Percentiles rank a stretch among this genome's conserved stretches.
Conservation (phyloP, 2,113 vertebrate genomes). For the Sylvia atricapilla region DNA sequence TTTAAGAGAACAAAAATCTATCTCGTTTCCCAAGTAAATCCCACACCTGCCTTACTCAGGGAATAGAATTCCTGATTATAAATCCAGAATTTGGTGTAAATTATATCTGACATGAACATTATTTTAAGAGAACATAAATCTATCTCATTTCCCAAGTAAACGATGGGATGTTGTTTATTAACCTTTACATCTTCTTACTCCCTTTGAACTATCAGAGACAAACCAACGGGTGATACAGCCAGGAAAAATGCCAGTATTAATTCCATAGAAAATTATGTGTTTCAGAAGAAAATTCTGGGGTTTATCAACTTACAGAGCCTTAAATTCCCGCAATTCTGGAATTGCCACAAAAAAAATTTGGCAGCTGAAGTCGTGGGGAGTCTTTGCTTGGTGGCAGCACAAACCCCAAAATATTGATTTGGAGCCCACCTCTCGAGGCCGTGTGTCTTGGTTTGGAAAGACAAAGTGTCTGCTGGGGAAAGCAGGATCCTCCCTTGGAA, state of each 20-base stretch:
- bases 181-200: background rate
- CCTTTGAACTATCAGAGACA: background rate
- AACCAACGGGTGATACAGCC: background rate
- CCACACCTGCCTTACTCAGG: no score
- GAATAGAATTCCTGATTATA: no score
- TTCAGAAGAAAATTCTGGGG: background rate
- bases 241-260: background rate
- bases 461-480: no score
- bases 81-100: no score
- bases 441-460: no score
- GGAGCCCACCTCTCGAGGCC: background rate
- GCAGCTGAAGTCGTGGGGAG: background rate
- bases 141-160: background rate
- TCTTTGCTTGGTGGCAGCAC: background rate
- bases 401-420: background rate
- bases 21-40: no score
- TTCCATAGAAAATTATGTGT: background rate
- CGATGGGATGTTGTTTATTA: background rate
- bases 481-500: no score
- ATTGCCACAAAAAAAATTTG: background rate
- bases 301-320: background rate
- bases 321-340: background rate
- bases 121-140: background rate
- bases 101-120: background rate
- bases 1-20: no score